Conservation (phyloP, 2,888 invertebrate genomes). For the Diarsia dahlii region DNA sequence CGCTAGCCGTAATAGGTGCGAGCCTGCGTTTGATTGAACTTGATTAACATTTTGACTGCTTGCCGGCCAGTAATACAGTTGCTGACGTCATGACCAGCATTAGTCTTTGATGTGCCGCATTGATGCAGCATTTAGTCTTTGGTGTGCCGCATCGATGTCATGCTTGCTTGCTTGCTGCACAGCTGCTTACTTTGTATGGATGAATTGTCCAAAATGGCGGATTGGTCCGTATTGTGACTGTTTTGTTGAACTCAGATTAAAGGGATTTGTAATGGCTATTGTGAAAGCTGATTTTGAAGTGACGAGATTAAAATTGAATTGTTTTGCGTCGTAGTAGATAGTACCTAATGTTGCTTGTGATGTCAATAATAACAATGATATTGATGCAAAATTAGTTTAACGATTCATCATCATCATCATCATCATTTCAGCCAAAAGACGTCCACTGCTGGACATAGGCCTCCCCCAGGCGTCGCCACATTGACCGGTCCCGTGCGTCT, state of each 20-base stretch:
- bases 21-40: slow-evolving; percentile 90
- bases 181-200: slow-evolving; percentile 24
- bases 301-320: slow-evolving; percentile 14
- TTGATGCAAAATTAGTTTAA: not conserved
- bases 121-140: slow-evolving; percentile 47
- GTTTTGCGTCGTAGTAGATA: not conserved
- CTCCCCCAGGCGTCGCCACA: too few species aligned
- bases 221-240: slow-evolving; percentile 23
- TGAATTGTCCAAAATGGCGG: slow-evolving; percentile 26
- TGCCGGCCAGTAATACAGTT: slow-evolving; percentile 68
- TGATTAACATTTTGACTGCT: slow-evolving; percentile 90
- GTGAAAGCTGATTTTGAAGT: slow-evolving; percentile 9
- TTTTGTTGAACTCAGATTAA: slow-evolving; percentile 42
- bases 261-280: slow-evolving; percentile 13
- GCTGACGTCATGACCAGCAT: slow-evolving; percentile 50
- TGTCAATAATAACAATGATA: not conserved
- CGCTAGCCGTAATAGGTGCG: slow-evolving; percentile 70
- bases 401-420: too few species aligned
- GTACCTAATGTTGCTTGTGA: not conserved
- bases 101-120: slow-evolving; percentile 51
- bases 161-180: slow-evolving; percentile 51
- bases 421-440: too few species aligned
- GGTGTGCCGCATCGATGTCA: slow-evolving; percentile 46
- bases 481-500: too few species aligned
- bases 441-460: too few species aligned